These are phyloP conservation scores for Pholis gunnellus DNA, from an alignment of 2,113 vertebrate genomes.

Conservation along the genomic window DNA sequence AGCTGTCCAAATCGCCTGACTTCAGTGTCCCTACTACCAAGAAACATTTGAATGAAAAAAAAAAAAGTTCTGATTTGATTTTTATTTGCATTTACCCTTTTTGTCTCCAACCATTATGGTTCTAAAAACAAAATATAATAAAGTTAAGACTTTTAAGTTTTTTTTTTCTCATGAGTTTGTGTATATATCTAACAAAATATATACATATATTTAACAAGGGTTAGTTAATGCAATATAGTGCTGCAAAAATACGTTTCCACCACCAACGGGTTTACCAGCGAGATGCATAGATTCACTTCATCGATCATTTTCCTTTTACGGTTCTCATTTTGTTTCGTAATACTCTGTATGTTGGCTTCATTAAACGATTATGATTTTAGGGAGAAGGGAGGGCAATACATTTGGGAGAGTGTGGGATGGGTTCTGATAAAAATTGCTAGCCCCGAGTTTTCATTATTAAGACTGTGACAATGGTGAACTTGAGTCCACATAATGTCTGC, in stretches of 20 bases:
- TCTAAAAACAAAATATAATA: slow-evolving; percentile 84
- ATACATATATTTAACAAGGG: slow-evolving; percentile 81
- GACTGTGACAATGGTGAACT: slow-evolving; percentile 48
- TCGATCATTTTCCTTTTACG: slow-evolving; percentile 61
- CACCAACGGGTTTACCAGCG: slow-evolving; percentile 66
- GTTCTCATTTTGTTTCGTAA: slow-evolving; percentile 65
- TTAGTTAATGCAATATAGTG: slow-evolving; percentile 65
- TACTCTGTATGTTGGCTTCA: slow-evolving; percentile 61
- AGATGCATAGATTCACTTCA: slow-evolving; percentile 57
- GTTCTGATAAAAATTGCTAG: slow-evolving; percentile 49
- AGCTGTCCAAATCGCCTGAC: slow-evolving; percentile 74
- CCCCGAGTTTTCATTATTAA: slow-evolving; percentile 50
- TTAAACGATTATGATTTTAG: slow-evolving; percentile 49
- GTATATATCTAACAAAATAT: slow-evolving; percentile 80
- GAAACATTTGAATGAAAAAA: slow-evolving; percentile 56
- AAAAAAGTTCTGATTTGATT: slow-evolving; percentile 70
- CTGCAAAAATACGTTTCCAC: slow-evolving; percentile 61
- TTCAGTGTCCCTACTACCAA: slow-evolving; percentile 69
- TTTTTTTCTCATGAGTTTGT: slow-evolving; percentile 81
- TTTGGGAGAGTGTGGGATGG: slow-evolving; percentile 42
- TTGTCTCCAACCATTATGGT: slow-evolving; percentile 79
- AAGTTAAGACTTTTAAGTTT: slow-evolving; percentile 85
- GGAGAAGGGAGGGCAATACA: slow-evolving; percentile 27
- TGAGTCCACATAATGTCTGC: slow-evolving; percentile 51
- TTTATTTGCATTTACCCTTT: slow-evolving; percentile 74